Conservation (phyloP, 2,113 vertebrate genomes). For the Puffinus mauretanicus region DNA sequence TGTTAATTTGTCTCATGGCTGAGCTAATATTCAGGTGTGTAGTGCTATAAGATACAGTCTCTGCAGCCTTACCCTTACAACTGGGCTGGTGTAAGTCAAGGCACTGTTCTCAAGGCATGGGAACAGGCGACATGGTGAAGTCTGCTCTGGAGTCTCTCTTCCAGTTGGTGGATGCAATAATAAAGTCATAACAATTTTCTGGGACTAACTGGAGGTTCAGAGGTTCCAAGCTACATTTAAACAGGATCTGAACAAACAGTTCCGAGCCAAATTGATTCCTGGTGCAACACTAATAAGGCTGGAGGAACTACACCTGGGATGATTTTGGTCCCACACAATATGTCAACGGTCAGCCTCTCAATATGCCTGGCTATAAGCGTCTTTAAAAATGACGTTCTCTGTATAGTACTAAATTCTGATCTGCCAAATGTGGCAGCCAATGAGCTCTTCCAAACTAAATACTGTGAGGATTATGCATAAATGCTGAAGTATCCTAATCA, state of each 20-base stretch:
- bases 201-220: neutral
- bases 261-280: neutral
- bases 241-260: neutral
- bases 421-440: constrained; percentile 12
- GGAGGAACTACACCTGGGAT: neutral
- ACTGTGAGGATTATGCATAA: neutral
- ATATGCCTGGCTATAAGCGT: neutral
- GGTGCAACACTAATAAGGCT: neutral
- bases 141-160: neutral
- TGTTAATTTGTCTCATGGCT: neutral
- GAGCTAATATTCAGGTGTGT: neutral
- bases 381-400: neutral
- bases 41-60: neutral
- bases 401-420: constrained; percentile 1
- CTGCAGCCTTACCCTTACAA: neutral
- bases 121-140: neutral
- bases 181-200: neutral
- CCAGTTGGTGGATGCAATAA: neutral
- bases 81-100: neutral
- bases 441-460: neutral
- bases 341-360: neutral
- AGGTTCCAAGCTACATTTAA: neutral
- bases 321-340: neutral
- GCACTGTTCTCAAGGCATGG: neutral
- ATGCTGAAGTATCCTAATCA: constrained; percentile 35